Conservation (phyloP, 2,113 vertebrate species). For the Proteles cristata region DNA sequence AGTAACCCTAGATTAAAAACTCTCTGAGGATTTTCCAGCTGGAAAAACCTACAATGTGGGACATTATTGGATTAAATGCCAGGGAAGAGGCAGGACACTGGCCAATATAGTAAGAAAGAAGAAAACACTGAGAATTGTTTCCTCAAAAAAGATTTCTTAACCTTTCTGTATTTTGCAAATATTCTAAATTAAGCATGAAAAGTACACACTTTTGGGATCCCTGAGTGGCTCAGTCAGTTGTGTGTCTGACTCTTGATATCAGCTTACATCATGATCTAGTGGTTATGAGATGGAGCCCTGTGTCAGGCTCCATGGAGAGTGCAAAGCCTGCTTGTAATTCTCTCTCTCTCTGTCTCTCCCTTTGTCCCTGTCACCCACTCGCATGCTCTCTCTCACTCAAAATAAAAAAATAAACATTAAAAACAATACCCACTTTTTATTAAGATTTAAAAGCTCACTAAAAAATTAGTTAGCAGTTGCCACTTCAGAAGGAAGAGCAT, state of each 20-base stretch:
- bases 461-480: not conserved
- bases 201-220: not conserved
- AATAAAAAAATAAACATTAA: too few relatives aligned
- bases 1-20: not conserved
- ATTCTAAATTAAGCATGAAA: not conserved
- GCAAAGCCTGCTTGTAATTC: too few relatives aligned
- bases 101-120: not conserved
- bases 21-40: not conserved
- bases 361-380: too few relatives aligned
- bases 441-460: not conserved
- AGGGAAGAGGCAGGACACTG: not conserved
- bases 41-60: not conserved
- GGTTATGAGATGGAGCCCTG: too few relatives aligned
- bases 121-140: not conserved
- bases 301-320: too few relatives aligned
- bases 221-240: too few relatives aligned
- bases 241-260: too few relatives aligned
- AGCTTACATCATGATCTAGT: too few relatives aligned
- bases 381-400: too few relatives aligned
- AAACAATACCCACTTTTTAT: not conserved
- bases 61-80: not conserved
- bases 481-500: constrained; percentile 25
- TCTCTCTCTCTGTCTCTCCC: too few relatives aligned
- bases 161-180: not conserved
- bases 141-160: not conserved